Evolutionary conservation across 2,888 invertebrate species (phyloP), one percentile per base, ranked within the genome.

Genomic region (Plagodis dolabraria): DNA sequence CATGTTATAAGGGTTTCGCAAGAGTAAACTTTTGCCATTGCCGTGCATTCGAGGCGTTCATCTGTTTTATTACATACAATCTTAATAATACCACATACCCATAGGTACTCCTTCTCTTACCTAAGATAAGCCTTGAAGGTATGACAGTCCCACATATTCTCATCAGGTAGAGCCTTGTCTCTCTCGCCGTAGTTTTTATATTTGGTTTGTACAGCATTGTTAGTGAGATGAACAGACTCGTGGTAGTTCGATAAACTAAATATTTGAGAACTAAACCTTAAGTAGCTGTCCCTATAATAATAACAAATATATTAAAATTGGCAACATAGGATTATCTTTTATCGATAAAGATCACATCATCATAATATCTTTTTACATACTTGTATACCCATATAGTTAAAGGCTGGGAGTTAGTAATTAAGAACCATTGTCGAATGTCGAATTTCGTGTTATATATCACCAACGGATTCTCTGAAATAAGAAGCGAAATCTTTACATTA

Each of bases 131-230:
- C 87, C 89, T 97, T 95, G 85, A 99, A 96, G 59, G 96, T 94
- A 79, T 96, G 94, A 80, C 96, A 95, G 72, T 98, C 97, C 99
- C 99, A 99, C 98, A 99, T 99, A 80, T 98, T 98, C 79, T 98
- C 98, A 55, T 94, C 94, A 0, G 98, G 98, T 55, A 99, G 86
- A 0, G 95, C 94, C 77, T 96, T 94, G 85, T 97, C 95, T 64
- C 97, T 91, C 60, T 96, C 94, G 1, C 93, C 93, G 58, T 84
- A 93, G 74, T 96, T 96, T 68, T 95, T 94, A 77, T 98, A 98
- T 83, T 97, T 96, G 74, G 96, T 96, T 84, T 99, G 99, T 35
- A 99, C 96, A 6, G 98, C 97, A 85, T 98, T 97, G 89, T 99
- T 99, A 43, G 98, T 98, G 48, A 99, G 91, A 87, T 99, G 98